Conservation (phyloP, 2,113 vertebrate genomes). For the Myotis yumanensis region DNA sequence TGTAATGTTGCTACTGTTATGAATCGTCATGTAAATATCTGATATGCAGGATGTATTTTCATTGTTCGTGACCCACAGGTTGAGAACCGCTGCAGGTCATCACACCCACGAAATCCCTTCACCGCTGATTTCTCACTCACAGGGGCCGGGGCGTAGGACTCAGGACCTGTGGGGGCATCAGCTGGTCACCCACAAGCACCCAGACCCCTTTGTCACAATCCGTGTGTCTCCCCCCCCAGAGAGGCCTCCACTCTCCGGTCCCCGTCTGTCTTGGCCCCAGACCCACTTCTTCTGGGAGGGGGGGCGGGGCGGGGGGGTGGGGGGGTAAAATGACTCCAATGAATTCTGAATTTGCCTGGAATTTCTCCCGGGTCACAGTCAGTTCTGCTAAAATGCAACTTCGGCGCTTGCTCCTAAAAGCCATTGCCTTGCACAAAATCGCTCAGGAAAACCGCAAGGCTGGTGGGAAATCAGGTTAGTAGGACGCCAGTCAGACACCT, state of each 20-base stretch:
- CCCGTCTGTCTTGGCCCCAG: neutral
- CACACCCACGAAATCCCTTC: too few species aligned
- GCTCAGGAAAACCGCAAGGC: neutral
- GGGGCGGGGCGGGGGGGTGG: rapidly evolving
- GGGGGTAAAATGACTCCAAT: neutral
- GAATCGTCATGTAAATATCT: too few species aligned
- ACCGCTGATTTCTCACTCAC: too few species aligned
- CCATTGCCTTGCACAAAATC: too few species aligned
- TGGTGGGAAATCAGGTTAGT: rapidly evolving
- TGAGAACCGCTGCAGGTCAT: too few species aligned
- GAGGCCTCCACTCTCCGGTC: too few species aligned
- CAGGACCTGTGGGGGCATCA: too few species aligned
- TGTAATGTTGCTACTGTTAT: too few species aligned
- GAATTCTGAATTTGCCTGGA: neutral
- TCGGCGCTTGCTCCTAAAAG: rapidly evolving
- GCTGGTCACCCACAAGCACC: neutral
- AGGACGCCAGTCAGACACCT: rapidly evolving
- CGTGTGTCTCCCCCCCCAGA: neutral
- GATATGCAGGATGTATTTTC: too few species aligned
- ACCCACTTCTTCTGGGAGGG: neutral
- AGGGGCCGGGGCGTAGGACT: too few species aligned
- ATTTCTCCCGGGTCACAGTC: neutral
- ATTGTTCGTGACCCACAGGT: too few species aligned
- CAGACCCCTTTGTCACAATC: neutral
- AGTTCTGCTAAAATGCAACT: rapidly evolving